Conservation (phyloP, 2,888 invertebrate genomes). For the Rapana venosa region DNA sequence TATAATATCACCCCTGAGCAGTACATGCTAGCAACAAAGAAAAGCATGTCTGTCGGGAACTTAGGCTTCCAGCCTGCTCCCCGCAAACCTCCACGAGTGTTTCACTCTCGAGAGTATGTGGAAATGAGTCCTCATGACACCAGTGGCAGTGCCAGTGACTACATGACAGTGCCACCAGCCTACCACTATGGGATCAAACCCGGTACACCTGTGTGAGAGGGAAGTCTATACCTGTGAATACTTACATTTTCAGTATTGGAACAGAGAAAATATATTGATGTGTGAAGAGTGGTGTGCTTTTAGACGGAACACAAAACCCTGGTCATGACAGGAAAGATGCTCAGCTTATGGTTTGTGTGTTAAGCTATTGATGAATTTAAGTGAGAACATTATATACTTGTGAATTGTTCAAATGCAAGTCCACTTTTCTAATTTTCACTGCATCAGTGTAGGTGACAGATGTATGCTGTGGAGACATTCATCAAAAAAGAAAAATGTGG, state of each 20-base stretch:
- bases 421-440: not conserved
- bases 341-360: not conserved
- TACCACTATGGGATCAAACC: constrained; percentile 51
- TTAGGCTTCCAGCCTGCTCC: constrained; percentile 60
- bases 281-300: not conserved
- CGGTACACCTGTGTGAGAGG: constrained; percentile 52
- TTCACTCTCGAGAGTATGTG: constrained; percentile 63
- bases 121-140: constrained; percentile 45
- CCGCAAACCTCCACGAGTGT: constrained; percentile 67
- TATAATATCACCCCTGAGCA: constrained; percentile 49
- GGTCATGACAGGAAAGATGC: not conserved
- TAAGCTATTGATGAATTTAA: not conserved
- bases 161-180: constrained; percentile 44
- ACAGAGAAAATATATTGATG: not conserved
- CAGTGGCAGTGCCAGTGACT: constrained; percentile 44
- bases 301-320: not conserved
- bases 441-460: not conserved
- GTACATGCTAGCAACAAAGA: constrained; percentile 51
- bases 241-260: constrained; percentile 31
- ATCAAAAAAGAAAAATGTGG: not conserved
- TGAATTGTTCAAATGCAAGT: too few species aligned
- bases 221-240: constrained; percentile 14
- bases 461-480: not conserved
- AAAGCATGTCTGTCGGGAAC: constrained; percentile 70
- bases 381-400: too few species aligned